These are phyloP conservation scores for Diabrotica virgifera DNA, from an alignment of 1,140 invertebrate genomes.

Conservation along the genomic window DNA sequence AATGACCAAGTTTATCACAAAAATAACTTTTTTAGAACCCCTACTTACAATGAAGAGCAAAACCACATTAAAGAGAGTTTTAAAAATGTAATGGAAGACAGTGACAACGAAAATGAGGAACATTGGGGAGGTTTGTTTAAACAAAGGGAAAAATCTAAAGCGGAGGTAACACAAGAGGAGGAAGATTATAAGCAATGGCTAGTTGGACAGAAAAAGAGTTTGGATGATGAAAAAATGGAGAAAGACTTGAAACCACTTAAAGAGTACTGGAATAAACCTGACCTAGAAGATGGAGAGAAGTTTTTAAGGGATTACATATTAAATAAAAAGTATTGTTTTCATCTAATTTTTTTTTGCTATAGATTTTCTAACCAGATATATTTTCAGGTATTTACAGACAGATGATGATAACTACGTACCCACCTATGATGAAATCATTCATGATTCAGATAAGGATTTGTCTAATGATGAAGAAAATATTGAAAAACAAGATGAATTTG, in stretches of 20 bases:
- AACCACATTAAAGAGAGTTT: constrained; percentile 67
- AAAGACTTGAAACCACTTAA: constrained; percentile 69
- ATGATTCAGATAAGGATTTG: constrained; percentile 65
- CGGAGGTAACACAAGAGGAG: constrained; percentile 61
- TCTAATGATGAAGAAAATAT: constrained; percentile 80
- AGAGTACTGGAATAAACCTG: constrained; percentile 80
- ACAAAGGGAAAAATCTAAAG: constrained; percentile 61
- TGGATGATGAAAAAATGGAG: constrained; percentile 62
- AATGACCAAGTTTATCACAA: neutral
- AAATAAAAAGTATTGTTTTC: constrained; percentile 66
- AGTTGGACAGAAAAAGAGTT: constrained; percentile 67
- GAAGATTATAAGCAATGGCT: constrained; percentile 78
- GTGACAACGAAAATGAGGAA: constrained; percentile 56
- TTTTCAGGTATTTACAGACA: constrained; percentile 51
- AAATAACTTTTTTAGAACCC: constrained; percentile 36
- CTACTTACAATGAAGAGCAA: constrained; percentile 70
- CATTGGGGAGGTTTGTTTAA: constrained; percentile 55
- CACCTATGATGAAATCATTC: constrained; percentile 67
- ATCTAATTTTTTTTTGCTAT: neutral
- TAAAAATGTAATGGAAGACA: constrained; percentile 51
- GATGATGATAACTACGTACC: constrained; percentile 60
- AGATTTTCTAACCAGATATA: constrained; percentile 1
- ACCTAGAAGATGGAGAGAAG: constrained; percentile 78
- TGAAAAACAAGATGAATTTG: constrained; percentile 85
- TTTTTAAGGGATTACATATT: constrained; percentile 92